Conservation (phyloP, 2,797 vertebrate genomes). For the Setipinna tenuifilis region DNA sequence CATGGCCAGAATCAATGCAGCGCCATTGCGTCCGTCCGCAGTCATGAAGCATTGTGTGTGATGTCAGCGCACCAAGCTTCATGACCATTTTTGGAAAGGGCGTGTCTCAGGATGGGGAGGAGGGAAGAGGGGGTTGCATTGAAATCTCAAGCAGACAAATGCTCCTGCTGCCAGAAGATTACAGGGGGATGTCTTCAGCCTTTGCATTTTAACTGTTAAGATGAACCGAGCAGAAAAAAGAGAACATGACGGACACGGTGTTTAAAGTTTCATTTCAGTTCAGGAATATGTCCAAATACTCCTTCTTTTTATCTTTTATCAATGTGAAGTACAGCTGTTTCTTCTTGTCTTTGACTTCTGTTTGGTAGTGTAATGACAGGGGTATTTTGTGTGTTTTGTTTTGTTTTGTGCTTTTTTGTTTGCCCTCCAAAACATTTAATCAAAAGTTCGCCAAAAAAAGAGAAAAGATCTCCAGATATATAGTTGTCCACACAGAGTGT, state of each 20-base stretch:
- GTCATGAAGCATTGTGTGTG: background rate
- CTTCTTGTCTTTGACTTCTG: too few relatives aligned
- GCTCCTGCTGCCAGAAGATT: background rate
- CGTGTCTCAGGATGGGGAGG: background rate
- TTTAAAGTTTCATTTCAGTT: background rate
- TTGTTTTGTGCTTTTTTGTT: background rate
- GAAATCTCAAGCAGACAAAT: background rate
- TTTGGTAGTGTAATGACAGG: background rate
- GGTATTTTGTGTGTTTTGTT: background rate
- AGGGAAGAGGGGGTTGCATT: too few relatives aligned
- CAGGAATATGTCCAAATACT: background rate
- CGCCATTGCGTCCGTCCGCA: constrained; percentile 20
- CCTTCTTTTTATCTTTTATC: too few relatives aligned
- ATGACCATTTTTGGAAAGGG: background rate
- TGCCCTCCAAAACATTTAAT: background rate
- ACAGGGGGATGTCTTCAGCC: background rate
- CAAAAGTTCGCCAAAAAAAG: too few relatives aligned
- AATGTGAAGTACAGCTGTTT: too few relatives aligned
- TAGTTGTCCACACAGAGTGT: background rate
- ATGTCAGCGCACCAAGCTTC: background rate
- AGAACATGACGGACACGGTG: background rate
- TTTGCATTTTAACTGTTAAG: too few relatives aligned
- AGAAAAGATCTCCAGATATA: too few relatives aligned
- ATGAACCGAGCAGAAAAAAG: background rate
- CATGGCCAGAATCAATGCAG: constrained; percentile 30